Conservation (phyloP, 2,888 invertebrate genomes). For the Tortrix viridana region DNA sequence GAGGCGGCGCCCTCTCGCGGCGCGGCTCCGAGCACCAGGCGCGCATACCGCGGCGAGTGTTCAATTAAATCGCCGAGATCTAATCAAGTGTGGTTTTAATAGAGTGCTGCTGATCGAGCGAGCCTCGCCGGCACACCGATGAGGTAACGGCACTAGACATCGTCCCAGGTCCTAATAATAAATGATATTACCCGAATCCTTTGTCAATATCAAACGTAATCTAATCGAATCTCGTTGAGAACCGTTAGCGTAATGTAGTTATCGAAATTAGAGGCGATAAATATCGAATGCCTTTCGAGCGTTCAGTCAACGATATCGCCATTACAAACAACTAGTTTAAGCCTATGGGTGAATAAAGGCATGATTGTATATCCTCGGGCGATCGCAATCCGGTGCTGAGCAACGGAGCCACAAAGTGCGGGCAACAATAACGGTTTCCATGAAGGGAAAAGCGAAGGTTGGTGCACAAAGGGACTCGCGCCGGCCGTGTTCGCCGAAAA, state of each 20-base stretch:
- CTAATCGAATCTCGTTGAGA: slow-evolving; percentile 52
- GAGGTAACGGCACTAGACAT: slow-evolving; percentile 53
- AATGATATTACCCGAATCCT: slow-evolving; percentile 54
- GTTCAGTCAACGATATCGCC: slow-evolving; percentile 45
- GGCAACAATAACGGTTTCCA: slow-evolving; percentile 67
- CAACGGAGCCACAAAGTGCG: slow-evolving; percentile 58
- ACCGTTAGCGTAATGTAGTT: slow-evolving; percentile 50
- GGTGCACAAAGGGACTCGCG: slow-evolving; percentile 70
- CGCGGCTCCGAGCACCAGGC: slow-evolving; percentile 62
- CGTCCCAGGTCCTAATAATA: slow-evolving; percentile 24
- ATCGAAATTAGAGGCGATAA: slow-evolving; percentile 43
- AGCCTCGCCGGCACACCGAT: slow-evolving; percentile 29
- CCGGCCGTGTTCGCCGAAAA: slow-evolving; percentile 67
- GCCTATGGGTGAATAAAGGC: slow-evolving; percentile 46
- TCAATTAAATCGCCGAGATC: slow-evolving; percentile 73
- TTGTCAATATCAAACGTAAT: slow-evolving; percentile 49
- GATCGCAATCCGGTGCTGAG: slow-evolving; percentile 55
- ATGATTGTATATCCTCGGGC: slow-evolving; percentile 55
- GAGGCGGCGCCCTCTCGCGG: slow-evolving; percentile 50
- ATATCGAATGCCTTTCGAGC: slow-evolving; percentile 42
- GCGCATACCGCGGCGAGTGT: slow-evolving; percentile 66
- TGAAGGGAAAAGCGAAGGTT: slow-evolving; percentile 63
- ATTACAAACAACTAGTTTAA: slow-evolving; percentile 55
- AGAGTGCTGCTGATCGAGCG: slow-evolving; percentile 62
- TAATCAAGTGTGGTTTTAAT: slow-evolving; percentile 79